A percentile compares a stretch with the other conserved stretches of the same genome.
These are phyloP conservation scores for Distichodus sexfasciatus DNA, from an alignment of 2,797 vertebrate species.

Conservation along the genomic window DNA sequence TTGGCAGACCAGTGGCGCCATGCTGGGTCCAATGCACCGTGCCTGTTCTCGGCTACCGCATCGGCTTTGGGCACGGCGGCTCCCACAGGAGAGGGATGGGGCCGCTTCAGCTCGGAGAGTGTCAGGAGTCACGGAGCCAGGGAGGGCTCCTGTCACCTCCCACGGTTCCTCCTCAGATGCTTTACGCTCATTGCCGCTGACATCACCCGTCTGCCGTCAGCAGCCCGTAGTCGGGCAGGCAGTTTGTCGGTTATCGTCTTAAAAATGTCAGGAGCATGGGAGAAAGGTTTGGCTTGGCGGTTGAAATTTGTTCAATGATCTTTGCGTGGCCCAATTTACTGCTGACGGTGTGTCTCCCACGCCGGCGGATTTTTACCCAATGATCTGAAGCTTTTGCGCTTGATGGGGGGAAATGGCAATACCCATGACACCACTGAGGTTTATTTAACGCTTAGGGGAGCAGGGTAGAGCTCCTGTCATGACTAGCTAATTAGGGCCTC, in stretches of 20 bases:
- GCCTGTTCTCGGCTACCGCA: conserved; percentile 38
- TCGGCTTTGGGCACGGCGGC: conserved; percentile 10
- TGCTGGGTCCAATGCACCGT: conserved; percentile 34
- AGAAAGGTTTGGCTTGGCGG: conserved; percentile 30
- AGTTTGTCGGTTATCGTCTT: conserved; percentile 39
- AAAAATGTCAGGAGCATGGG: conserved; percentile 31
- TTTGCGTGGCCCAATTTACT: conserved; percentile 29
- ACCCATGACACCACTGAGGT: conserved; percentile 3
- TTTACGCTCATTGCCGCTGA: conserved; percentile 42
- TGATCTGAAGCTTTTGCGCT: conserved; percentile 25
- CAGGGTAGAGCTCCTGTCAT: conserved; percentile 5
- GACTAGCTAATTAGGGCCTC: conserved; percentile 9
- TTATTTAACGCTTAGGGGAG: conserved; percentile 24
- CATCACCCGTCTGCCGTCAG: conserved; percentile 40
- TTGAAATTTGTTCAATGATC: conserved; percentile 34
- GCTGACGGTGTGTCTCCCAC: conserved; percentile 26
- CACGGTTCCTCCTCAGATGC: conserved; percentile 20
- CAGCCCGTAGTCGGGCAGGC: conserved; percentile 36
- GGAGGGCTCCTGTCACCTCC: conserved; percentile 12
- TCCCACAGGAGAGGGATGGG: conserved; percentile 41
- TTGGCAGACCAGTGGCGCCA: conserved; percentile 51
- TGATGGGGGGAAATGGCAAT: neutral
- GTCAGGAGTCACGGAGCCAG: conserved; percentile 22
- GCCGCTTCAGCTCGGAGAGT: conserved; percentile 7
- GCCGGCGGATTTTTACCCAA: conserved; percentile 23